phyloP scores from a whole-genome alignment of 2,888 invertebrate species.

The Morinoia aosen region DNA sequence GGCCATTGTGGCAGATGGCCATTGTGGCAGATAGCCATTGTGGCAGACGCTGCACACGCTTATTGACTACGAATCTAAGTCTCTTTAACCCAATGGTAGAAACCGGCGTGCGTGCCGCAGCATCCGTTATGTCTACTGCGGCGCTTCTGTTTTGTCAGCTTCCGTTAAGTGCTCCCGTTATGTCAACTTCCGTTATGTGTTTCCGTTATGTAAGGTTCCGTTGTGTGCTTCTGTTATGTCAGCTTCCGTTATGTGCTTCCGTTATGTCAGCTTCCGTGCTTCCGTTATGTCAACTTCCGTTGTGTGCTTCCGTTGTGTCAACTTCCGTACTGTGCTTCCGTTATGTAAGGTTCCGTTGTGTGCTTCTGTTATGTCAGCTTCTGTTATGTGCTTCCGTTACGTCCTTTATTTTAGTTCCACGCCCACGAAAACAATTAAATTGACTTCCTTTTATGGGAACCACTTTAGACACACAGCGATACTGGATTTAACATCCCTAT shows the following conservation, averaged over 20 bases:
- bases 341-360: background rate
- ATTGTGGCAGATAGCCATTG: background rate
- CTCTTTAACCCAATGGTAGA: background rate
- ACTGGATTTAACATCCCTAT: background rate
- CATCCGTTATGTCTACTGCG: background rate
- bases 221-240: background rate
- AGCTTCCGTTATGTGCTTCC: background rate
- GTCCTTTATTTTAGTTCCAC: no score
- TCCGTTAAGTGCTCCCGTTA: background rate
- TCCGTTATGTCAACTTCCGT: background rate
- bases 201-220: background rate
- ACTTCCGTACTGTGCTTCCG: background rate
- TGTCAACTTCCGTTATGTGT: background rate
- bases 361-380: background rate
- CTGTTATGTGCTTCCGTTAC: background rate
- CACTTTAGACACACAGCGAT: background rate
- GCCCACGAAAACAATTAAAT: no score
- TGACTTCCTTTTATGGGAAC: background rate
- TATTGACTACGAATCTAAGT: background rate
- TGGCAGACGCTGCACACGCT: background rate
- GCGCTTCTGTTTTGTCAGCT: background rate
- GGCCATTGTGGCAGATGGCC: background rate
- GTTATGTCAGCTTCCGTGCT: background rate
- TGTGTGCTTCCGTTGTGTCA: background rate
- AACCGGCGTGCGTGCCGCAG: background rate